A percentile compares a stretch with the other conserved stretches of the same genome.
Evolutionary conservation across 1,140 invertebrate genomes (phyloP).

Genomic region (Zaprionus ghesquierei): DNA sequence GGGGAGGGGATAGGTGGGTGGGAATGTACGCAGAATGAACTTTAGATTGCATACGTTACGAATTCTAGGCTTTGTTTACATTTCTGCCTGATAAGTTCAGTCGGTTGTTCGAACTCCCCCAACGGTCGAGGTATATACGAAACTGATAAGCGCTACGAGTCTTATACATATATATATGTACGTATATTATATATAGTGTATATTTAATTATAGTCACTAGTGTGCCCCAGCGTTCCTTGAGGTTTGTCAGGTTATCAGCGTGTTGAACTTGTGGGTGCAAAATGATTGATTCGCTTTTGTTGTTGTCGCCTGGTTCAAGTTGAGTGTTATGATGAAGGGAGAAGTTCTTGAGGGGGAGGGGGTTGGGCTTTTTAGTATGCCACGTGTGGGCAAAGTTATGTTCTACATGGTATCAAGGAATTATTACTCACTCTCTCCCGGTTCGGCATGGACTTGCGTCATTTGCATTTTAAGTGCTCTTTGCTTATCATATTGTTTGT

Average conservation of each 20-base stretch:
- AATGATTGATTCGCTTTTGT: slow-evolving; percentile 6
- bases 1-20: too few species aligned
- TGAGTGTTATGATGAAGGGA: not conserved
- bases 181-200: not conserved
- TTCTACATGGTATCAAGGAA: not conserved
- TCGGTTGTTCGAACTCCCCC: not conserved
- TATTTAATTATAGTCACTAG: slow-evolving; percentile 14
- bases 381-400: not conserved
- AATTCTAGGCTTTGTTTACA: slow-evolving; percentile 17
- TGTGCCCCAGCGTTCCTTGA: not conserved
- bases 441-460: not conserved
- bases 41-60: slow-evolving; percentile 20
- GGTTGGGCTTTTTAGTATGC: not conserved
- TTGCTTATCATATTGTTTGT: slow-evolving; percentile 6
- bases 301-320: slow-evolving; percentile 2
- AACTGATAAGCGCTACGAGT: slow-evolving; percentile 11
- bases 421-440: not conserved
- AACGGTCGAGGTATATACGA: not conserved
- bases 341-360: not conserved
- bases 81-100: slow-evolving; percentile 13
- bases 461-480: slow-evolving; percentile 24
- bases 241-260: slow-evolving; percentile 18
- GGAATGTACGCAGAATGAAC: slow-evolving; percentile 1
- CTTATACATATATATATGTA: not conserved
- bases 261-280: slow-evolving; percentile 5